Conservation (phyloP, 2,888 invertebrate genomes). For the Plagiodera versicolora region DNA sequence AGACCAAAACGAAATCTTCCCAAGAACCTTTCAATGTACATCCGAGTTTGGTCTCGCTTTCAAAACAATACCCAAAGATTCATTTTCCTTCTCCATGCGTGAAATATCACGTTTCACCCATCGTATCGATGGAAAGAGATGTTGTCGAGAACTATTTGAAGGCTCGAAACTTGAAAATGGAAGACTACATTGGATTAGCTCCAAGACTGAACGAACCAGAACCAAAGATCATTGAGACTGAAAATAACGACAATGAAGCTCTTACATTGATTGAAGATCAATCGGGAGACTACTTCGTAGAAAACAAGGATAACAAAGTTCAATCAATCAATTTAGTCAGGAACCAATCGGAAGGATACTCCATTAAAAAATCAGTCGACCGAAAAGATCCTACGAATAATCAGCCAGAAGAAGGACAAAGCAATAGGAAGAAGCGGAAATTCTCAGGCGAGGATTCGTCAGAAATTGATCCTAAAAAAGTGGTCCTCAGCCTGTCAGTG, state of each 20-base stretch:
- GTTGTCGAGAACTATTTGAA: conserved; percentile 35
- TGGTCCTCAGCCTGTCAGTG: not conserved
- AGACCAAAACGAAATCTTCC: not conserved
- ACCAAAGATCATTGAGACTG: conserved; percentile 27
- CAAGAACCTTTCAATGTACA: conserved; percentile 22
- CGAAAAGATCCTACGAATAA: not conserved
- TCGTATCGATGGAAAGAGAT: conserved; percentile 32
- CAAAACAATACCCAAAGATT: conserved; percentile 26
- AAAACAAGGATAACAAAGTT: conserved; percentile 16
- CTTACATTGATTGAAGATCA: conserved; percentile 2
- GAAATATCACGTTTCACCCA: conserved; percentile 28
- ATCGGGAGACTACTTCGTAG: no score
- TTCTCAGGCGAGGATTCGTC: not conserved
- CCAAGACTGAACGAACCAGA: conserved; percentile 15
- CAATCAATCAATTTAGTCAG: not conserved
- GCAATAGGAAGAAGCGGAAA: not conserved
- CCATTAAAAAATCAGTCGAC: not conserved
- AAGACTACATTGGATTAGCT: conserved; percentile 8
- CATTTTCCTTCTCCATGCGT: conserved; percentile 30
- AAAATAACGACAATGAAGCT: no score
- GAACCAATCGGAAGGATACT: not conserved
- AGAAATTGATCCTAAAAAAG: not conserved
- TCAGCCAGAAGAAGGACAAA: not conserved
- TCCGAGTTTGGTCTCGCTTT: conserved; percentile 27
- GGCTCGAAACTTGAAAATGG: conserved; percentile 19